Evolutionary conservation across 2,113 vertebrate genomes (phyloP).

Genomic region (Microtus ochrogaster): DNA sequence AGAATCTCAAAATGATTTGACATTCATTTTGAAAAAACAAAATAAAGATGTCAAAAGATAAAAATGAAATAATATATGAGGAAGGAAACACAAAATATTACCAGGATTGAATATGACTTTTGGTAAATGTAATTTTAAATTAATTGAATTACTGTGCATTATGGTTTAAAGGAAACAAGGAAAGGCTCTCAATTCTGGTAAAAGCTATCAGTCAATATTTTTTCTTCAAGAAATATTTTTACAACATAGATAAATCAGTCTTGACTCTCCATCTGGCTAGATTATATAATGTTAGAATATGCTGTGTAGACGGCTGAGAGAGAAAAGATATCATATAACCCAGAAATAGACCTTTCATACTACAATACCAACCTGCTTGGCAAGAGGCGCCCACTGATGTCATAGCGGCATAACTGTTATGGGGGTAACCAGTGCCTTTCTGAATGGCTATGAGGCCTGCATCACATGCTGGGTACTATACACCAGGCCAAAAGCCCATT

Average conservation of each 20-base stretch:
- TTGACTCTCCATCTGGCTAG: neutral
- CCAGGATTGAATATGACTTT: slow-evolving; percentile 1
- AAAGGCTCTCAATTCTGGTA: neutral
- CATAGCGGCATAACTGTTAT: neutral
- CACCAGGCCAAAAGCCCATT: neutral
- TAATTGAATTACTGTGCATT: neutral
- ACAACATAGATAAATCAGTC: neutral
- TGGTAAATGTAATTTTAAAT: neutral
- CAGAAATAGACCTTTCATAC: neutral
- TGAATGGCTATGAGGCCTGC: neutral
- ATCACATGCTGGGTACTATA: too few species aligned
- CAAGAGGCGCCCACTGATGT: neutral
- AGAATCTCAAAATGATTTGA: slow-evolving; percentile 10
- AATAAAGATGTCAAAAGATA: neutral
- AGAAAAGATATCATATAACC: neutral
- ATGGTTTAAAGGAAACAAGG: neutral
- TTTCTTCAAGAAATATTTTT: neutral
- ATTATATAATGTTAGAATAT: neutral
- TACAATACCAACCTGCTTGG: neutral
- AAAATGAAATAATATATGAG: slow-evolving; percentile 10
- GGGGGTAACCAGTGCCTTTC: too few species aligned
- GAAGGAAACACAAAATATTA: neutral
- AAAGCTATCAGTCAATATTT: neutral
- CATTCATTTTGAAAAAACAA: neutral
- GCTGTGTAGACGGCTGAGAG: neutral